Evolutionary conservation across 2,888 invertebrate species (phyloP), one percentile per base, ranked within the genome.

Genomic region (Apocheima hispidaria): DNA sequence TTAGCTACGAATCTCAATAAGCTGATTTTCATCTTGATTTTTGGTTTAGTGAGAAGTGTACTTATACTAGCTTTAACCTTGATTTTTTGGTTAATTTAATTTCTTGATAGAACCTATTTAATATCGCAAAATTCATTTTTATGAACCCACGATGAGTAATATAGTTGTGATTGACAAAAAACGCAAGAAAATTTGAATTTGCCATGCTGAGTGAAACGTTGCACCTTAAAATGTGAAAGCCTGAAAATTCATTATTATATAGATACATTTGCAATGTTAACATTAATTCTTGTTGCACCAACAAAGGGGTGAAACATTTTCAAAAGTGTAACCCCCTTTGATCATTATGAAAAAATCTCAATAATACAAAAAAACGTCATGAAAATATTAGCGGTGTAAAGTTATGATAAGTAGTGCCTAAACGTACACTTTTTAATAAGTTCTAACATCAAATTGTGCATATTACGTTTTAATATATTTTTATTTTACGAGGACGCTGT

Each of bases 401-500:
- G 33, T 48, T 46, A 44, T n/a, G 20, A 38, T 62, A 74, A 67
- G 65, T 70, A 71, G 66, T 58, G 66, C 63, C 61, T 63, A 70
- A 72, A 69, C 77, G 73, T 83, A 80, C 73, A 76, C 78, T 79
- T 78, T 20, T 68, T 77, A 78, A n/a, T 84, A 83, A 86, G 84
- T 82, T 83, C 74, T 83, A 84, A 82, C 71, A 79, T 79, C 68
- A 70, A 77, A 75, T 75, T 84, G 82, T 84, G 82, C 81, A 83
- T 84, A 84, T 83, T 82, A 80, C 83, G 81, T 77, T 86, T 82
- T 76, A 79, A 78, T 86, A 87, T 82, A 86, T 83, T 83, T 85
- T 85, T 87, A 86, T 86, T 86, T 84, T 84, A 84, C 83, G 81
- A 70, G 64, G 59, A 61, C 49, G 52, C 49, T 65, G 68, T 77